Conservation (phyloP, 1,140 invertebrate genomes). For the Gonatopus flavifemur region DNA sequence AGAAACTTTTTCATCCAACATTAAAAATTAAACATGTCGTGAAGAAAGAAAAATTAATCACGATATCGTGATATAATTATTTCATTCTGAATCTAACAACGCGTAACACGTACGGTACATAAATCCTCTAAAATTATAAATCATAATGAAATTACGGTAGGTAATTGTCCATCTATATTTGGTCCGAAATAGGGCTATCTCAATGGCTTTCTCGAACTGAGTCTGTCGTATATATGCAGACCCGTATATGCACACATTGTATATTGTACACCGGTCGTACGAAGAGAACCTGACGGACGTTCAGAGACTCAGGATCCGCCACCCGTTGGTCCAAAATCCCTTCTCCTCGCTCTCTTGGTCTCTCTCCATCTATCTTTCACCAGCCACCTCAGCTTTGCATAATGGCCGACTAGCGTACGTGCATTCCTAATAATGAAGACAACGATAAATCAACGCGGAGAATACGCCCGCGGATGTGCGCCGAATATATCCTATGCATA, state of each 20-base stretch:
- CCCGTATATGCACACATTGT: slow-evolving; percentile 46
- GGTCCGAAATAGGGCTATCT: slow-evolving; percentile 50
- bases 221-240: slow-evolving; percentile 20
- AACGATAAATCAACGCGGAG: slow-evolving; percentile 59
- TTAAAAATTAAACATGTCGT: too few species aligned
- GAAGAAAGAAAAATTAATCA: too few species aligned
- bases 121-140: slow-evolving; percentile 43
- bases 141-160: slow-evolving; percentile 42
- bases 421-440: slow-evolving; percentile 61
- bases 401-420: slow-evolving; percentile 51
- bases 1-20: too few species aligned
- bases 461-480: slow-evolving; percentile 58
- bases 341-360: slow-evolving; percentile 1
- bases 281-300: slow-evolving; percentile 40
- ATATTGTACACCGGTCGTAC: slow-evolving; percentile 36
- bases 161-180: slow-evolving; percentile 59
- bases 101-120: too few species aligned
- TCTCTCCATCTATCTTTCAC: slow-evolving; percentile 13
- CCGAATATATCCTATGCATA: slow-evolving; percentile 60
- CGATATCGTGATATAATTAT: too few species aligned
- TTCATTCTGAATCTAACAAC: too few species aligned
- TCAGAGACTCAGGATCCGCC: slow-evolving; percentile 32
- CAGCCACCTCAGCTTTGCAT: slow-evolving; percentile 26
- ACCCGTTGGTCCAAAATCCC: slow-evolving; percentile 20
- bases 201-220: slow-evolving; percentile 48